Evolutionary conservation across 2,888 invertebrate species (phyloP).

Genomic region (Folsomia manolachei): DNA sequence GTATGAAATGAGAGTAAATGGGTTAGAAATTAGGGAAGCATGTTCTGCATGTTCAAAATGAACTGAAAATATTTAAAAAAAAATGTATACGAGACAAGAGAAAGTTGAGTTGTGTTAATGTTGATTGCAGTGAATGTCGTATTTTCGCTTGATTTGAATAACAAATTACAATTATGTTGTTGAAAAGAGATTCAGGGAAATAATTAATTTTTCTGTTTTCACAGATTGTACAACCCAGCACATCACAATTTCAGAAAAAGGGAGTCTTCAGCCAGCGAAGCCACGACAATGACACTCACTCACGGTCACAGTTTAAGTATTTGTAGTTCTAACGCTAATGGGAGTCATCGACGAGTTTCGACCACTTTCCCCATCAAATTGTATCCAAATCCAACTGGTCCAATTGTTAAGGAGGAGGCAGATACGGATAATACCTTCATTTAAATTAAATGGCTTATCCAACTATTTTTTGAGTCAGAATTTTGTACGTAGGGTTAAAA

Average conservation of each 20-base stretch:
- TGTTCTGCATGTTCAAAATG: too few relatives aligned
- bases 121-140: too few relatives aligned
- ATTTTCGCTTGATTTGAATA: too few relatives aligned
- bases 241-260: conserved; percentile 60
- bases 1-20: too few relatives aligned
- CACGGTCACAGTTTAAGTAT: background rate
- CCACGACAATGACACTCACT: conserved; percentile 66
- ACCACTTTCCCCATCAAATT: conserved; percentile 21
- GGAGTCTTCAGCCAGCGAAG: conserved; percentile 75
- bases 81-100: too few relatives aligned
- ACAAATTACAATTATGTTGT: too few relatives aligned
- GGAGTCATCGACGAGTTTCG: conserved; percentile 58
- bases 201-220: conserved; percentile 12
- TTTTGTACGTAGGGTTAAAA: too few relatives aligned
- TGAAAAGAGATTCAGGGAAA: too few relatives aligned
- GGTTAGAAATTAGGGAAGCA: too few relatives aligned
- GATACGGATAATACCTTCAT: conserved; percentile 9
- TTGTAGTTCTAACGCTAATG: background rate
- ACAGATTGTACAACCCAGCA: conserved; percentile 67
- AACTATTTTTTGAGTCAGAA: too few relatives aligned
- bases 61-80: too few relatives aligned
- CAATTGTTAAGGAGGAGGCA: conserved; percentile 14
- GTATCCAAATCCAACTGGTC: conserved; percentile 11
- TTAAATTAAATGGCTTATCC: background rate
- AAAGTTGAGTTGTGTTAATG: too few relatives aligned